Base-by-base conservation (phyloP, 2,888 invertebrate genomes). In the Resseliella maxima region DNA sequence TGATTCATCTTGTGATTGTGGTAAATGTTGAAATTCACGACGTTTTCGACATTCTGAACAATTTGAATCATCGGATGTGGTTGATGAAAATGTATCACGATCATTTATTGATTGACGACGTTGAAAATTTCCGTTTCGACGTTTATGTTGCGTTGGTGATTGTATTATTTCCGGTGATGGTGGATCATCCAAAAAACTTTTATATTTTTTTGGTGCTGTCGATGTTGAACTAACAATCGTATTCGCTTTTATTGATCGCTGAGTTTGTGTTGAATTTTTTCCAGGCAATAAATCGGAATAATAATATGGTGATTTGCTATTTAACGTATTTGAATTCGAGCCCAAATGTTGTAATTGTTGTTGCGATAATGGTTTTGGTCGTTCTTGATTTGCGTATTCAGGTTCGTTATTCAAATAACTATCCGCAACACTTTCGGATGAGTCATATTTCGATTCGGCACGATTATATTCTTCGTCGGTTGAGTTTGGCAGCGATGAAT, bases 241-340 rank as follows among this genome's bases (percentile, higher is more conserved):
- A 38, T 12, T 38, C n/a, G 38, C 24, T 12, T 83, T 38, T 38
- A 38, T 38, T 18, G 83, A 83, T n/a, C 83, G 38, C 24, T 83
- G 83, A n/a, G 83, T 83, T 27, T 64, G 21, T 41, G 50, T 36
- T 81, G 72, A 2, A n/a, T 81, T 83, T 81, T 83, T 54, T 87
- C 87, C 54, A 87, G 86, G 93, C 87, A 95, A 94, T 86, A 96
- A 91, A 89, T 96, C 96, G 0, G 95, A 95, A 93, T 96, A 96
- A 89, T 96, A 96, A 89, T 96, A 96, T 0, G 96, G 96, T 87
- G 96, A 96, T 18, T 90, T 89, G n/a, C 89, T 86, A 31, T 87
- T 86, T 36, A 87, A 87, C 59, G 90, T 89, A 87, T 89, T 85
- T 88, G 91, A 90, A 86, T 90, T 90, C 31, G 91, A 90, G 88